These are phyloP conservation scores for Lydus trimaculatus DNA, from an alignment of 2,888 invertebrate genomes.

Conservation along the genomic window DNA sequence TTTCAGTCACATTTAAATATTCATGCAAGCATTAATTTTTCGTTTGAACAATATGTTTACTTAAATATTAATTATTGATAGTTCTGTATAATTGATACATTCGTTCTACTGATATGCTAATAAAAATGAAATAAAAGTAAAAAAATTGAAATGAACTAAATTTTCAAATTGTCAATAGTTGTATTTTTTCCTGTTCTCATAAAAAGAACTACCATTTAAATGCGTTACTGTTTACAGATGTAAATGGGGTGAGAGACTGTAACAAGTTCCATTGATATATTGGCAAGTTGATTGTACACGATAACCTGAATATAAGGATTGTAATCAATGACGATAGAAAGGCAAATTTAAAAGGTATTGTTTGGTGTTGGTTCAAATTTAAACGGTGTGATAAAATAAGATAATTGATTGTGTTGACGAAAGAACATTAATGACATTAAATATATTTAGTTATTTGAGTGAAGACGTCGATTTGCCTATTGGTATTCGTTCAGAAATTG, in stretches of 20 bases:
- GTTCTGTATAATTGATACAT: background rate
- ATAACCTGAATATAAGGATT: background rate
- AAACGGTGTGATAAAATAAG: slow-evolving; percentile 4
- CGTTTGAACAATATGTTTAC: background rate
- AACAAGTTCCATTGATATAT: background rate
- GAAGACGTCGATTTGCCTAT: slow-evolving; percentile 21
- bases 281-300: background rate
- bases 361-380: slow-evolving; percentile 10
- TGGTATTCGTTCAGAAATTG: slow-evolving; percentile 22
- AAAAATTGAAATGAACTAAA: too few relatives aligned
- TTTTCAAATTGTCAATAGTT: background rate
- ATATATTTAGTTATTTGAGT: slow-evolving; percentile 5
- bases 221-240: too few relatives aligned
- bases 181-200: background rate
- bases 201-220: background rate
- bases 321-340: background rate
- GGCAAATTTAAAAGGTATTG: slow-evolving; percentile 4
- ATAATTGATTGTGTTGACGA: slow-evolving; percentile 10
- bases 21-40: background rate
- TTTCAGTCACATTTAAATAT: background rate
- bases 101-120: background rate
- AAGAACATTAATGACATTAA: slow-evolving; percentile 3
- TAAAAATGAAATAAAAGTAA: background rate
- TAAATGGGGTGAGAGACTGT: too few relatives aligned
- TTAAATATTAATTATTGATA: background rate